Evolutionary conservation across 2,888 invertebrate genomes (phyloP).

Genomic region (Heliconius ismenius): DNA sequence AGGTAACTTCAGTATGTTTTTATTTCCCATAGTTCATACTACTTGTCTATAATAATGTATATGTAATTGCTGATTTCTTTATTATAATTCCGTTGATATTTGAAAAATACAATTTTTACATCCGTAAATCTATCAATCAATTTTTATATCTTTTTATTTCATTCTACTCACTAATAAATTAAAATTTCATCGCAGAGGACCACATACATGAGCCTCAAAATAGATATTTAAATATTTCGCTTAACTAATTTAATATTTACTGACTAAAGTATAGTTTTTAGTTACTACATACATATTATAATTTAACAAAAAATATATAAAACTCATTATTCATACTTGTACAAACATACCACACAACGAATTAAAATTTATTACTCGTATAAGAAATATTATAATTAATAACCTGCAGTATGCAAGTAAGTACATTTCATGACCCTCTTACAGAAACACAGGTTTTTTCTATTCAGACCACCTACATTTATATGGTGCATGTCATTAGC

Average conservation of each 20-base stretch:
- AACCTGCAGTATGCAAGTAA: not conserved
- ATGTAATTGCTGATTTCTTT: too few relatives aligned
- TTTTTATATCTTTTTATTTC: too few relatives aligned
- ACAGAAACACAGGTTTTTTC: slow-evolving; percentile 51
- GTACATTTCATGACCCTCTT: slow-evolving; percentile 7
- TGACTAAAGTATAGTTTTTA: not conserved
- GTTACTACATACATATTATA: not conserved
- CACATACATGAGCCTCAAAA: not conserved
- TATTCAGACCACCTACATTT: slow-evolving; percentile 74
- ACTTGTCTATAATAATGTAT: not conserved
- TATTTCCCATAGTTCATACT: not conserved
- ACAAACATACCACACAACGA: slow-evolving; percentile 7
- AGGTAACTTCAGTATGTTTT: slow-evolving; percentile 14
- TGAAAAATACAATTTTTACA: not conserved
- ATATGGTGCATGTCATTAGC: slow-evolving; percentile 77
- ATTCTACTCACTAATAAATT: too few relatives aligned
- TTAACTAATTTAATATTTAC: not conserved
- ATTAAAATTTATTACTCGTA: slow-evolving; percentile 20
- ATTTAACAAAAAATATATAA: not conserved
- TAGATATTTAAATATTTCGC: not conserved
- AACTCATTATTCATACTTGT: slow-evolving; percentile 3
- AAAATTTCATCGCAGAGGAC: not conserved
- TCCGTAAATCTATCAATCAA: too few relatives aligned
- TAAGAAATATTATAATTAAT: slow-evolving; percentile 21
- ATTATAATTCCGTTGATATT: not conserved